Evolutionary conservation across 2,888 invertebrate species (phyloP).

Genomic region (Zonitis immaculata): DNA sequence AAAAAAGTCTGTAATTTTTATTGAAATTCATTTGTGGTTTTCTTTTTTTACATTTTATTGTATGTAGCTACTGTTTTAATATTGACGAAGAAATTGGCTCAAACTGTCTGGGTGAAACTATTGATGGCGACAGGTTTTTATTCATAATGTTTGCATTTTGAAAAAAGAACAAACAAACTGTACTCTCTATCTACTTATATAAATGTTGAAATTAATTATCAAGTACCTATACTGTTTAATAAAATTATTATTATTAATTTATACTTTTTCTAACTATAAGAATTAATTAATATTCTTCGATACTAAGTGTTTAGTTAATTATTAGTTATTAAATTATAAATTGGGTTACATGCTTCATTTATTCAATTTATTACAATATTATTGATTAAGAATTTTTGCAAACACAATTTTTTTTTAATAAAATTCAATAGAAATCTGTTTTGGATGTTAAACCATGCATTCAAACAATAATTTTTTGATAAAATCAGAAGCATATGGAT

Average conservation of each 20-base stretch:
- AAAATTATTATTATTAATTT: no score
- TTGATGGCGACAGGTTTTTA: conserved; percentile 26
- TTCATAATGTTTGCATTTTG: conserved; percentile 11
- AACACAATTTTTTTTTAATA: no score
- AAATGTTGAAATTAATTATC: not conserved
- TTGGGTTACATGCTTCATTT: not conserved
- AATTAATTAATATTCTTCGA: not conserved
- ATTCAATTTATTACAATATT: no score
- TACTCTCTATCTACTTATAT: not conserved
- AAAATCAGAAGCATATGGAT: conserved; percentile 2
- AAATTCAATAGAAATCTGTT: not conserved
- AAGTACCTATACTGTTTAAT: not conserved
- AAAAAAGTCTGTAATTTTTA: not conserved
- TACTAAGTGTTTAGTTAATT: not conserved
- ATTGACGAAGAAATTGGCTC: conserved; percentile 26
- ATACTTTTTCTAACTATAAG: no score
- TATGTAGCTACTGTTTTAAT: not conserved
- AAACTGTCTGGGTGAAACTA: conserved; percentile 30
- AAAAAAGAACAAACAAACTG: not conserved
- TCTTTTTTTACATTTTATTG: not conserved
- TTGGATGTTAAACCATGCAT: not conserved
- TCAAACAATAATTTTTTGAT: conserved; percentile 2
- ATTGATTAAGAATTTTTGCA: no score
- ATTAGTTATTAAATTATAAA: not conserved
- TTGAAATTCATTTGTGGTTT: not conserved